Percentiles rank a stretch among this genome's conserved stretches.
Evolutionary conservation across 2,113 vertebrate genomes (phyloP).

Genomic region (Romanogobio albipinnatus): DNA sequence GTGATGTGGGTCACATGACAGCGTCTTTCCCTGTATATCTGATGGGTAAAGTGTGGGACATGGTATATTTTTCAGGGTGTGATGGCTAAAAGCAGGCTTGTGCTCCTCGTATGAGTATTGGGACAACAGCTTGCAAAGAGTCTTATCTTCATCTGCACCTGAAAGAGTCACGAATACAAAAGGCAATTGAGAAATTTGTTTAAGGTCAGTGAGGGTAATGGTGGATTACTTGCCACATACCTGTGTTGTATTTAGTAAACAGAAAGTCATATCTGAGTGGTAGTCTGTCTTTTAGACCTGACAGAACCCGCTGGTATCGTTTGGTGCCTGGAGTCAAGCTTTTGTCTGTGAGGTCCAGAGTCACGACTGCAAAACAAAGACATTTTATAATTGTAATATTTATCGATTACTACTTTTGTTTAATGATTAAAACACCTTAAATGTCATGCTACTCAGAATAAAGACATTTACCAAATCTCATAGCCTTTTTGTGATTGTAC

Average conservation of each 20-base stretch:
- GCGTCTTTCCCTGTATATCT: conserved; percentile 67
- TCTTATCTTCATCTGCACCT: conserved; percentile 63
- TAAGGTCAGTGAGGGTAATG: not conserved
- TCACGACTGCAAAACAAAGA: conserved; percentile 65
- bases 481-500: conserved; percentile 79
- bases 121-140: conserved; percentile 79
- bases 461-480: conserved; percentile 83
- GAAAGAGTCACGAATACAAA: not conserved
- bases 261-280: conserved; percentile 84
- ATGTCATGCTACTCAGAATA: not conserved
- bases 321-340: conserved; percentile 78
- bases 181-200: not conserved
- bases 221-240: conserved; percentile 59
- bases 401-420: not conserved
- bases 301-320: conserved; percentile 78
- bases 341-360: conserved; percentile 82
- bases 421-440: not conserved
- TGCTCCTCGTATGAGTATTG: conserved; percentile 76
- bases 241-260: conserved; percentile 76
- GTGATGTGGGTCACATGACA: conserved; percentile 76
- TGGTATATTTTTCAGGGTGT: conserved; percentile 67
- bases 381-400: not conserved
- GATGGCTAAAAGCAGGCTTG: conserved; percentile 73
- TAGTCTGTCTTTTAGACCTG: conserved; percentile 84
- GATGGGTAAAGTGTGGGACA: conserved; percentile 76